Base-by-base conservation (phyloP, 2,888 invertebrate species). In the Pharmacophagus antenor region DNA sequence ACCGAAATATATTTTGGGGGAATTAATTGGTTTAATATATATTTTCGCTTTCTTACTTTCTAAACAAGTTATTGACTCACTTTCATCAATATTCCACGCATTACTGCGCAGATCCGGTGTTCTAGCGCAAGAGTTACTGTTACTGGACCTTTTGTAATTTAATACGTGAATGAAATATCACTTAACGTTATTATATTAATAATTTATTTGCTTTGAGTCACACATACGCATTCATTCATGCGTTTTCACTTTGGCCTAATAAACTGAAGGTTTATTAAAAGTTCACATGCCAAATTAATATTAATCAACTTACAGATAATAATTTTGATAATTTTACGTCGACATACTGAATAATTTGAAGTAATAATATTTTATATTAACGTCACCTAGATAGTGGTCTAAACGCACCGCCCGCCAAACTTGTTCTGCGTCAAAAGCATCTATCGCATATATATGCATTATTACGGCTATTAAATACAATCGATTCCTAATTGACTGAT, bases 241-340 rank as follows among this genome's bases (percentile, higher is more conserved):
- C 44, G 31, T 12, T 44, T 22, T 37, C 48, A 21, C 55, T 52
- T 37, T 52, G 56, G 48, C 41, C 52, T 56, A 61, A 37, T 56
- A 63, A 63, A 58, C 51, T 42, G 62, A 63, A 62, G 59, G 48
- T 63, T 62, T 54, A 48, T 64, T 63, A 54, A 63, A 47, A 56
- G 23, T 70, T 68, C 70, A 71, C 70, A 70, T 77, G 77, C 76
- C 79, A 77, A 74, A 69, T 67, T 56, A 62, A 66, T 64, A 73
- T 75, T 70, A 74, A 59, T 62, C 65, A 62, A 65, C 65, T 51
- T 58, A 69, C 69, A 76, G 77, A 74, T 73, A 76, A 71, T 72
- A 73, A 79, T 77, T 73, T 20, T 6, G 41, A 56, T 56, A 52
- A 56, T 52, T 61, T 52, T 22, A 41, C 17, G 42, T 48, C 56